These are phyloP conservation scores for Dorcus hopei DNA, from an alignment of 2,888 invertebrate species.

Conservation along the genomic window DNA sequence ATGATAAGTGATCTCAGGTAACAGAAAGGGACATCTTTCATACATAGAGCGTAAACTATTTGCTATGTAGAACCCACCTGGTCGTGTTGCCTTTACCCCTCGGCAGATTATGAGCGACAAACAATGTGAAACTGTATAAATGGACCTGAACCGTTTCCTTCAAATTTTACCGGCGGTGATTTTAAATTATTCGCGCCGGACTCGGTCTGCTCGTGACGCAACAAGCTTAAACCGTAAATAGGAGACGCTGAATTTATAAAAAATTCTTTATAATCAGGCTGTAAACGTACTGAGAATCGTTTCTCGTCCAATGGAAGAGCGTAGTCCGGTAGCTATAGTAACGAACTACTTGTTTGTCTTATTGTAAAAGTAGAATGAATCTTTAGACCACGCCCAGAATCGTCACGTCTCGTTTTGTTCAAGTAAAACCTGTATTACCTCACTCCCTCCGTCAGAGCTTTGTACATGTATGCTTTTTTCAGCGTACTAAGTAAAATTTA, in stretches of 20 bases:
- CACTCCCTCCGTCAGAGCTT: conserved; percentile 12
- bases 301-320: conserved; percentile 46
- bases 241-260: conserved; percentile 6
- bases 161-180: no score
- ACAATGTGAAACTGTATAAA: conserved; percentile 8
- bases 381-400: conserved; percentile 47
- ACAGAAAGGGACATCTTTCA: conserved; percentile 20
- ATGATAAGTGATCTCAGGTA: conserved; percentile 30
- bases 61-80: conserved; percentile 16
- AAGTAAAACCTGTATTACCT: conserved; percentile 12
- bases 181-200: no score
- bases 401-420: conserved; percentile 45
- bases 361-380: conserved; percentile 50
- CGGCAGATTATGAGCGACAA: conserved; percentile 9
- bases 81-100: conserved; percentile 8
- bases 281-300: conserved; percentile 19
- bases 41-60: conserved; percentile 7
- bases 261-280: conserved; percentile 20
- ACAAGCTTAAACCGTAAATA: neutral
- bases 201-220: neutral
- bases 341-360: conserved; percentile 44
- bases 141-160: conserved; percentile 4
- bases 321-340: conserved; percentile 53
- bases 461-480: conserved; percentile 6
- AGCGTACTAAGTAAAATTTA: neutral